phyloP scores from a whole-genome alignment of 1,140 invertebrate species.

The Megalopta genalis region DNA sequence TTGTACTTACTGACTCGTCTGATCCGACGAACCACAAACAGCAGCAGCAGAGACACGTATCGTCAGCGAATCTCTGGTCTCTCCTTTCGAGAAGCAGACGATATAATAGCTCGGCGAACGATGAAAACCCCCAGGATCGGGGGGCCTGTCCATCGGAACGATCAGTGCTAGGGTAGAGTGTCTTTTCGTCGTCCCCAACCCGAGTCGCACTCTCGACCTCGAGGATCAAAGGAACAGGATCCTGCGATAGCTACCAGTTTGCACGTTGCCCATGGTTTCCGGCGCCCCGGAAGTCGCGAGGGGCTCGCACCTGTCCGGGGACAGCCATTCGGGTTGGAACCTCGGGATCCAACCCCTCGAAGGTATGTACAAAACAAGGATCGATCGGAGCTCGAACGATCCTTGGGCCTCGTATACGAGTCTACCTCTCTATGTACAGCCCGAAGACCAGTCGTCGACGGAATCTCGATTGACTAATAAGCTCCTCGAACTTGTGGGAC shows the following conservation, averaged over 20 bases:
- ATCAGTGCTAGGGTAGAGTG: conserved; percentile 57
- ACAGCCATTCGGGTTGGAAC: background rate
- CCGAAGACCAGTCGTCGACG: conserved; percentile 15
- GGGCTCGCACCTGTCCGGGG: background rate
- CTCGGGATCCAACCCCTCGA: background rate
- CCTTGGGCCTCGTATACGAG: background rate
- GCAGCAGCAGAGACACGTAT: too few relatives aligned
- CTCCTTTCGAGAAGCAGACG: too few relatives aligned
- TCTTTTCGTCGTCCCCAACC: conserved; percentile 24
- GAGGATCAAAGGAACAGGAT: background rate
- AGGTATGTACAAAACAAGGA: conserved; percentile 33
- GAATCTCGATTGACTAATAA: conserved; percentile 29
- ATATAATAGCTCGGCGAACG: background rate
- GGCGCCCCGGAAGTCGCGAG: background rate
- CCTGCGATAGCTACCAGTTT: conserved; percentile 59
- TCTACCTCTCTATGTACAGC: conserved; percentile 49
- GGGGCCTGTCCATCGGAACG: conserved; percentile 30
- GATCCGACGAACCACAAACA: too few relatives aligned
- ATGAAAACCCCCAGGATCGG: too few relatives aligned
- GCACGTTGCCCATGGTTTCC: conserved; percentile 71
- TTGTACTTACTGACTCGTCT: too few relatives aligned
- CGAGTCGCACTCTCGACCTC: background rate
- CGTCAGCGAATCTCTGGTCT: too few relatives aligned
- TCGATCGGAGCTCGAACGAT: background rate
- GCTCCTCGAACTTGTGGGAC: background rate